Evolutionary conservation across 2,797 vertebrate genomes (phyloP), one percentile per base, ranked within the genome.

Genomic region (Spondyliosoma cantharus): DNA sequence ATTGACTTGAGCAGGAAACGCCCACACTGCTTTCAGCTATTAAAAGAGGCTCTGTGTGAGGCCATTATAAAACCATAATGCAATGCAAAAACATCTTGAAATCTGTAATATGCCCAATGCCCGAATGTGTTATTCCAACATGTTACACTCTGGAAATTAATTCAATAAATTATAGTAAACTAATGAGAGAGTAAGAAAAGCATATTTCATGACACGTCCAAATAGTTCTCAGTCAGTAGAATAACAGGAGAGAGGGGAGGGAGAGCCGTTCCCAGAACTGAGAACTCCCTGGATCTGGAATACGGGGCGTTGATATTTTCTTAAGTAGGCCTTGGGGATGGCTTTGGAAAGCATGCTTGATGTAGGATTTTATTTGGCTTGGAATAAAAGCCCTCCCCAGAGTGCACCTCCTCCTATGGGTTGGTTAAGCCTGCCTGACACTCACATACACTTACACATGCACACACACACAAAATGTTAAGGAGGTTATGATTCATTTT

Each of bases 281-380:
- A 77, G 81, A 86, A 86, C 71, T 86, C 84, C 62, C 79, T 80
- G 75, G 70, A 86, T 90, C 74, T 69, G 81, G 85, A 76, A 81
- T 80, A 79, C 8, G 67, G 85, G 71, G 82, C 69, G 60, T 78
- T 90, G 85, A 90, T 93, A 87, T 93, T 91, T 91, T 90, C 83
- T 90, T 89, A 92, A 94, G 87, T 84, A 86, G 88, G 80, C 92
- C 91, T 84, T 49, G 4, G 94, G 92, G 93, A 93, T 52, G 62
- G 75, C 80, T 90, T 70, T 74, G 70, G 76, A 91, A 92, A 91
- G 90, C 85, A 53, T 57, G 76, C 87, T 89, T 92, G 85, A 93
- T 93, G 90, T 90, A 93, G 87, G 85, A 89, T 92, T 91, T 86
- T 93, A 93, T 94, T 95, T 94, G 83, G 81, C 80, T 91, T 91